Evolutionary conservation across 2,113 vertebrate genomes (phyloP).

Genomic region (Pelvicachromis taeniatus): DNA sequence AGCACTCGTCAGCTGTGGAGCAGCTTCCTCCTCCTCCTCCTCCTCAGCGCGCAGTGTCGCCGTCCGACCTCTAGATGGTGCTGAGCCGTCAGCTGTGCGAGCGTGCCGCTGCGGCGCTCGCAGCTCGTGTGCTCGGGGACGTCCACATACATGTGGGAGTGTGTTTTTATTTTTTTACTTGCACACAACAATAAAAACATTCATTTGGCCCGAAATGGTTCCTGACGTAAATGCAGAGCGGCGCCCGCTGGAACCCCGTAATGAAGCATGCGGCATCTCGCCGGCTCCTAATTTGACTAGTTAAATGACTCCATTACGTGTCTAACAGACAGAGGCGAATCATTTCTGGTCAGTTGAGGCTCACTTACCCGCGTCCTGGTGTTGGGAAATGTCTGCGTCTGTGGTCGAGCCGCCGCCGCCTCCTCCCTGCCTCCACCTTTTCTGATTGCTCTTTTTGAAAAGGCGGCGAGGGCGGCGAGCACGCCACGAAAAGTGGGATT

Average conservation of each 20-base stretch:
- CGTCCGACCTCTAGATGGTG: constrained; percentile 87
- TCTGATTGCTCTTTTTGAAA: constrained; percentile 15
- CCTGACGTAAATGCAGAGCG: constrained; percentile 99
- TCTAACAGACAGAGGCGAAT: constrained; percentile 99
- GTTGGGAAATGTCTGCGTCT: constrained; percentile 67
- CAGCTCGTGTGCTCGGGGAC: constrained; percentile 13
- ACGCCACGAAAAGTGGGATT: neutral
- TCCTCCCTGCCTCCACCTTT: constrained; percentile 75
- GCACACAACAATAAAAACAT: constrained; percentile 95
- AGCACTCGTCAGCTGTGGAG: neutral
- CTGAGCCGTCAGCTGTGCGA: constrained; percentile 75
- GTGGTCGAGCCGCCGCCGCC: no score
- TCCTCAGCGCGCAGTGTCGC: neutral
- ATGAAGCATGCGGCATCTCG: constrained; percentile 99
- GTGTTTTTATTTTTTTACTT: constrained; percentile 67
- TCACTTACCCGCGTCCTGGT: constrained; percentile 95
- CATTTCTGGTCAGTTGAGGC: constrained; percentile 99
- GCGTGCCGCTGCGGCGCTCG: neutral
- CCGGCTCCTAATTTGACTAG: constrained; percentile 98
- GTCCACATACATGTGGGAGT: constrained; percentile 7
- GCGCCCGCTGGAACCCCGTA: constrained; percentile 98
- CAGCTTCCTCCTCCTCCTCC: neutral
- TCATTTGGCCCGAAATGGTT: constrained; percentile 99
- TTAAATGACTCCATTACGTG: constrained; percentile 99
- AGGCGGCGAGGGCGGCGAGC: neutral